Evolutionary conservation across 1,140 invertebrate genomes (phyloP).

Genomic region (Paraescarpia echinospica): DNA sequence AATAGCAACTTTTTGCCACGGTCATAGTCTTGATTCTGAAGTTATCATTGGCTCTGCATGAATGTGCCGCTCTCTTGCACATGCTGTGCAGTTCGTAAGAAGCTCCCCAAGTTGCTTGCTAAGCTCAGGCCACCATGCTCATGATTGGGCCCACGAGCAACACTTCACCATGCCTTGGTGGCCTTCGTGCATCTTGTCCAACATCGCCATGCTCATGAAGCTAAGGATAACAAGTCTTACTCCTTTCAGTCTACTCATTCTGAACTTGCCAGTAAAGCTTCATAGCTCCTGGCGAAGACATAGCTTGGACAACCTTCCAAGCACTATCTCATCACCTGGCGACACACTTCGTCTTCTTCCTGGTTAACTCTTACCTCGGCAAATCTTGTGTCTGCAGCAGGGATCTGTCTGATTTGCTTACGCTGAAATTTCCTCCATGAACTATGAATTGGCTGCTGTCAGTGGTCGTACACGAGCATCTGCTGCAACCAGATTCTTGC

Average conservation of each 20-base stretch:
- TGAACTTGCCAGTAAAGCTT: conserved; percentile 15
- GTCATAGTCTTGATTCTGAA: neutral
- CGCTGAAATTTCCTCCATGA: neutral
- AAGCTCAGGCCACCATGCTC: conserved; percentile 33
- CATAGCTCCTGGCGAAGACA: conserved; percentile 2
- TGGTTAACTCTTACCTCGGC: conserved; percentile 1
- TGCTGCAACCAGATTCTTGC: conserved; percentile 12
- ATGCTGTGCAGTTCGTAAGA: conserved; percentile 10
- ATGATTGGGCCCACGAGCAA: conserved; percentile 23
- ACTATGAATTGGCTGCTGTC: neutral
- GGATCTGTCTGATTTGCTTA: conserved; percentile 10
- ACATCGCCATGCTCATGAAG: conserved; percentile 12
- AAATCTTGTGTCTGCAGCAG: neutral
- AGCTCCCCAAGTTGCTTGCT: conserved; percentile 15
- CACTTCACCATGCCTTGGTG: conserved; percentile 33
- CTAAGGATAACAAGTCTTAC: conserved; percentile 15
- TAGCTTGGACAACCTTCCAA: neutral
- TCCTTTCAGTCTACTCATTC: conserved; percentile 23
- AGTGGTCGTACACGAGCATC: conserved; percentile 15
- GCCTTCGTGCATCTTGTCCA: conserved; percentile 27
- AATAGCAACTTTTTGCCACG: conserved; percentile 19
- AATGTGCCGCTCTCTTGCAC: conserved; percentile 16
- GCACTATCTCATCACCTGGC: conserved; percentile 8
- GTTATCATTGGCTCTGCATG: conserved; percentile 20
- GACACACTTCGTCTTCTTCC: conserved; percentile 9